Percentiles rank a stretch among this genome's conserved stretches.
phyloP scores from a whole-genome alignment of 1,140 invertebrate genomes.

The Neocloeon triangulifer region DNA sequence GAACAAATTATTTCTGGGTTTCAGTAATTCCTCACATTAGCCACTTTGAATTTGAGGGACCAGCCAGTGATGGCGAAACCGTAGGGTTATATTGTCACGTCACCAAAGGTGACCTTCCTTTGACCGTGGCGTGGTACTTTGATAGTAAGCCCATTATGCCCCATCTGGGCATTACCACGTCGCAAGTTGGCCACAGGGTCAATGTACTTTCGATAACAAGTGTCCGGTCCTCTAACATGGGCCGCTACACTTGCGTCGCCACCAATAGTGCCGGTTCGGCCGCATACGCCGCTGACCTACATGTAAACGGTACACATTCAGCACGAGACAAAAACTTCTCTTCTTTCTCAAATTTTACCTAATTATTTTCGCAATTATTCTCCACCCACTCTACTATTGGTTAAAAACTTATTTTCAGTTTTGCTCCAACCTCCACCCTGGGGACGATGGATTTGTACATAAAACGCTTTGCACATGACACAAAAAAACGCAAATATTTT shows the following conservation, averaged over 20 bases:
- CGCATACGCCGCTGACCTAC: conserved; percentile 31
- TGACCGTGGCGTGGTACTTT: conserved; percentile 8
- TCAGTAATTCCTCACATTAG: conserved; percentile 11
- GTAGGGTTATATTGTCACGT: conserved; percentile 10
- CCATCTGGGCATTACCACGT: conserved; percentile 30
- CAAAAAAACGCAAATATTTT: too few species aligned
- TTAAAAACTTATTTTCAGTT: too few species aligned
- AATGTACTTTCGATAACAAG: conserved; percentile 55
- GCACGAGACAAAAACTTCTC: too few species aligned
- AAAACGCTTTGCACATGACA: too few species aligned
- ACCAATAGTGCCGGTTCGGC: conserved; percentile 35
- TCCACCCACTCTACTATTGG: neutral
- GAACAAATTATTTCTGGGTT: too few species aligned
- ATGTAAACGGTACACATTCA: conserved; percentile 36
- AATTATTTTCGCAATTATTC: neutral
- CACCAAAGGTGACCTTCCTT: conserved; percentile 10
- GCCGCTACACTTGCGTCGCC: conserved; percentile 48
- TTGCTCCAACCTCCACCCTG: too few species aligned
- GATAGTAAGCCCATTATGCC: conserved; percentile 9
- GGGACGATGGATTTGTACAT: too few species aligned
- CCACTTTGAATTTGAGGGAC: conserved; percentile 14
- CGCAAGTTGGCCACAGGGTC: conserved; percentile 39
- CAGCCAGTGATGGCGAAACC: conserved; percentile 9
- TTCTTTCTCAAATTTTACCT: too few species aligned
- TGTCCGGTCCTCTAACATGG: conserved; percentile 47